phyloP scores from a whole-genome alignment of 2,888 invertebrate species.

The Pomacea canaliculata region DNA sequence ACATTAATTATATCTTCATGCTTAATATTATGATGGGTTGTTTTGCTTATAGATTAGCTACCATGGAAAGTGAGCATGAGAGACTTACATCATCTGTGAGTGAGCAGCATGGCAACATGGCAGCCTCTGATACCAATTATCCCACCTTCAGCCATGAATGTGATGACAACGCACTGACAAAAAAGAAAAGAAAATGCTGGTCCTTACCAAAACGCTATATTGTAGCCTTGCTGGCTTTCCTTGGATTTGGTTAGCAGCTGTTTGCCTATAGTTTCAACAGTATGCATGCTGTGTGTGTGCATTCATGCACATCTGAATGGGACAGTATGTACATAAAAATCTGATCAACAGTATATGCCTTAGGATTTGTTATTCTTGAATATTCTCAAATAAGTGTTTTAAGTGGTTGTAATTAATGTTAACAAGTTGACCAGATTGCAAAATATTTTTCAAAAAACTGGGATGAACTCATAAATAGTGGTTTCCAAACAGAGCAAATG shows the following conservation, averaged over 20 bases:
- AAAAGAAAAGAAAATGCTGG: constrained; percentile 21
- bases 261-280: not conserved
- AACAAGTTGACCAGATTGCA: no score
- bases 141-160: constrained; percentile 34
- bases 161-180: constrained; percentile 26
- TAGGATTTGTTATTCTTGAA: no score
- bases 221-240: constrained; percentile 69
- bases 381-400: no score
- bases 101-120: constrained; percentile 28
- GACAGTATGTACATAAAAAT: no score
- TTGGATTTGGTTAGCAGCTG: constrained; percentile 66
- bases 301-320: not conserved
- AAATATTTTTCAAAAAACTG: no score
- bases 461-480: no score
- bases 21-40: no score
- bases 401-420: no score
- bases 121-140: constrained; percentile 21
- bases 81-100: constrained; percentile 26
- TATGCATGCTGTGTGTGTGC: not conserved
- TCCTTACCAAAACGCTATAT: constrained; percentile 68
- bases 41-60: no score
- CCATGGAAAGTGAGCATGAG: constrained; percentile 35
- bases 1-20: no score
- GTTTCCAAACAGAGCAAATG: no score
- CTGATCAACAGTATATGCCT: no score